Evolutionary conservation across 2,797 vertebrate genomes (phyloP).

Genomic region (Lithobates sylvaticus): DNA sequence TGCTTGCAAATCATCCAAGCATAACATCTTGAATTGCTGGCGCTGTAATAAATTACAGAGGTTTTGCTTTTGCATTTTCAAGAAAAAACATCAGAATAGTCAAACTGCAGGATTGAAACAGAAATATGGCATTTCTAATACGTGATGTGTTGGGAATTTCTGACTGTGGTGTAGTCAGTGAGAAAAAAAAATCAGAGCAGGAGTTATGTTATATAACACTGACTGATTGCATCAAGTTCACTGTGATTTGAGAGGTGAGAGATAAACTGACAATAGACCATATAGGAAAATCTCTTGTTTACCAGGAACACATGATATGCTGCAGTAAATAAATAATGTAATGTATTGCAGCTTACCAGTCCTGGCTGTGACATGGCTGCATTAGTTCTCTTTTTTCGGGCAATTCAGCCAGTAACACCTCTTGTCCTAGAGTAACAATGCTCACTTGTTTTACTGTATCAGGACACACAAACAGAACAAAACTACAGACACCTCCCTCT

Average conservation of each 20-base stretch:
- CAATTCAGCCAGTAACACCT: no score
- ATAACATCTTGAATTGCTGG: constrained; percentile 82
- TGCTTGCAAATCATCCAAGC: constrained; percentile 73
- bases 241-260: not conserved
- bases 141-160: constrained; percentile 57
- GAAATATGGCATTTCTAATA: constrained; percentile 70
- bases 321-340: no score
- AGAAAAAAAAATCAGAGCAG: constrained; percentile 6
- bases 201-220: constrained; percentile 36
- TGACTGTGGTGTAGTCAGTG: constrained; percentile 33
- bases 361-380: no score
- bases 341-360: not conserved
- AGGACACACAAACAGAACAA: no score
- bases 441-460: no score
- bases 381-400: no score
- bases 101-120: constrained; percentile 71
- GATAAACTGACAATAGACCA: not conserved
- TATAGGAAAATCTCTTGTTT: not conserved
- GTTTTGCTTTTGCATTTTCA: constrained; percentile 79
- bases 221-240: not conserved
- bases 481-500: no score
- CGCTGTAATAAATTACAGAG: constrained; percentile 79
- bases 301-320: not conserved
- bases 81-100: constrained; percentile 78
- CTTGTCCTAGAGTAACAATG: no score